A percentile compares a stretch with the other conserved stretches of the same genome.
Evolutionary conservation across 2,797 vertebrate species (phyloP).

Genomic region (Pteronotus mesoamericanus): DNA sequence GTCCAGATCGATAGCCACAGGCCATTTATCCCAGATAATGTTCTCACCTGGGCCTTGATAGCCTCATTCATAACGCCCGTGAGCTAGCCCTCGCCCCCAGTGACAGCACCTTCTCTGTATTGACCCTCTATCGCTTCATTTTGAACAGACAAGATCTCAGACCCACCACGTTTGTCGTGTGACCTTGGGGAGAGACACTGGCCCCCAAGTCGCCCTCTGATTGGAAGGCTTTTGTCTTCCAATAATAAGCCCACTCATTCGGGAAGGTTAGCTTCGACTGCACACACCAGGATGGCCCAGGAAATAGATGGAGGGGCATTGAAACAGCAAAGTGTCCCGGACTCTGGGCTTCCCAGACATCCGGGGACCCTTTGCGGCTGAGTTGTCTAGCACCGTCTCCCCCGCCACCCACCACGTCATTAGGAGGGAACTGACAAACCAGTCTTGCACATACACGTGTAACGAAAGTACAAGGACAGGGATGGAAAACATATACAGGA

Average conservation of each 20-base stretch:
- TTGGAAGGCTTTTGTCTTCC: not conserved
- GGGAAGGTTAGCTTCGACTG: not conserved
- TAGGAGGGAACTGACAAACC: not conserved
- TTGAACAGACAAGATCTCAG: not conserved
- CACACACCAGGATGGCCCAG: not conserved
- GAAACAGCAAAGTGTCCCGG: no score
- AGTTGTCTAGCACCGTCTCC: not conserved
- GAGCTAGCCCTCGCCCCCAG: not conserved
- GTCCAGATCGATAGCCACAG: conserved; percentile 51
- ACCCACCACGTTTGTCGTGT: not conserved
- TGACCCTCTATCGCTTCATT: not conserved
- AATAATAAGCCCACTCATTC: not conserved
- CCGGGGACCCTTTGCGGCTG: not conserved
- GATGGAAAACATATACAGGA: not conserved
- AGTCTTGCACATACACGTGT: not conserved
- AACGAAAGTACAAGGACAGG: not conserved
- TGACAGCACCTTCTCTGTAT: not conserved
- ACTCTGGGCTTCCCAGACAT: not conserved
- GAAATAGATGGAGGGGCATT: not conserved
- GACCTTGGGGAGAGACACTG: not conserved
- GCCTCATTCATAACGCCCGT: conserved; percentile 11
- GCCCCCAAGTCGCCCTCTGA: not conserved
- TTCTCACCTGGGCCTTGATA: not conserved
- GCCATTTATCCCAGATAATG: conserved; percentile 54
- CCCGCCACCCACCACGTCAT: no score